Evolutionary conservation across 2,888 invertebrate genomes (phyloP).

Genomic region (Aleiodes leptofemur): DNA sequence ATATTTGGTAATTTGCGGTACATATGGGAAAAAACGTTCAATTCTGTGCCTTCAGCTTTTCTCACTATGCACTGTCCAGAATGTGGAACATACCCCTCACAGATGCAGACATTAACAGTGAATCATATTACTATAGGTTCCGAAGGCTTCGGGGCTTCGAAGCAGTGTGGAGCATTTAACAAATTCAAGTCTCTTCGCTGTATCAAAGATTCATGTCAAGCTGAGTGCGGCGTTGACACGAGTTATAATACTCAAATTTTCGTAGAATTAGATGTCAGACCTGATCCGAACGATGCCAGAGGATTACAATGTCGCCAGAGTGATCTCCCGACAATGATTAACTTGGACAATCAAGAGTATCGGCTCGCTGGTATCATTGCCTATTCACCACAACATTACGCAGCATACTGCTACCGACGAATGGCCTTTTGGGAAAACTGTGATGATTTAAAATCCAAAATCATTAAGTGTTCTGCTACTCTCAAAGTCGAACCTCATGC

Average conservation of each 20-base stretch:
- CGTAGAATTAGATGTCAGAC: conserved; percentile 40
- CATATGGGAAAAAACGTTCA: conserved; percentile 13
- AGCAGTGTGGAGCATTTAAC: conserved; percentile 15
- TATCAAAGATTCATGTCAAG: neutral
- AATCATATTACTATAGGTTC: conserved; percentile 35
- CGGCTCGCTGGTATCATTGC: conserved; percentile 36
- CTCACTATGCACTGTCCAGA: neutral
- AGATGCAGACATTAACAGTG: conserved; percentile 21
- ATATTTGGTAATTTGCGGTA: conserved; percentile 9
- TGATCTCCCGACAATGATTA: conserved; percentile 31
- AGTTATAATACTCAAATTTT: conserved; percentile 25
- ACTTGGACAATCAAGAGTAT: conserved; percentile 28
- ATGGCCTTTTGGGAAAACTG: conserved; percentile 39
- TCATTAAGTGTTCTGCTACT: conserved; percentile 3
- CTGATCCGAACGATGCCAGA: neutral
- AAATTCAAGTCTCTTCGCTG: neutral
- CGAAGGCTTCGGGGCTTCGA: conserved; percentile 17
- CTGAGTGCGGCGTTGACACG: neutral
- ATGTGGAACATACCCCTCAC: conserved; percentile 14
- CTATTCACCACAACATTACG: conserved; percentile 34
- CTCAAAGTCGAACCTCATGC: conserved; percentile 38
- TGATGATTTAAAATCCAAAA: conserved; percentile 31
- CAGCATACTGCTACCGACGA: conserved; percentile 39
- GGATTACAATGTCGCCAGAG: conserved; percentile 12
- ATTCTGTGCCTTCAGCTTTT: neutral